Evolutionary conservation across 1,140 invertebrate species (phyloP).

Genomic region (Scaptomyza hsui): DNA sequence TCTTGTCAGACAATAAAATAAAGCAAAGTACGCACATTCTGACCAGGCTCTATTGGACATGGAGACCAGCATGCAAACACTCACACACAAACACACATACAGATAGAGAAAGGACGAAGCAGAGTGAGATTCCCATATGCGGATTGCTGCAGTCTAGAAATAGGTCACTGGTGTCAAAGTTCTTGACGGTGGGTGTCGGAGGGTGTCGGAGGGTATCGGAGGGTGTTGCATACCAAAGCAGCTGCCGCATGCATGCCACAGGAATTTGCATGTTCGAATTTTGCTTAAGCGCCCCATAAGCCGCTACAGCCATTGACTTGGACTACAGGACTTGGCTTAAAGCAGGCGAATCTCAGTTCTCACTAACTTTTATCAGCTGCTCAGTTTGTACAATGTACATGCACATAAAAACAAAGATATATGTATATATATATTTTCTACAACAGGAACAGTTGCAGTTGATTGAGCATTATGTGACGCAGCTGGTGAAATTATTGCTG

Average conservation of each 20-base stretch:
- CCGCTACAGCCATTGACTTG: constrained; percentile 42
- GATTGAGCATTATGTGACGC: constrained; percentile 15
- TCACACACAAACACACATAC: constrained; percentile 32
- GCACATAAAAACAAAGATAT: neutral
- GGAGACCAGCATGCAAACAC: constrained; percentile 13
- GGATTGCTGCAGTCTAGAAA: constrained; percentile 34
- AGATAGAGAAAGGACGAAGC: neutral
- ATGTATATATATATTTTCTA: constrained; percentile 35
- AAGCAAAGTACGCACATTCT: constrained; percentile 66
- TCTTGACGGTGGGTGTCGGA: constrained; percentile 30
- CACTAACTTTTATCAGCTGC: neutral
- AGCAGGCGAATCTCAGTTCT: constrained; percentile 13
- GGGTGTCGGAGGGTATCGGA: constrained; percentile 21
- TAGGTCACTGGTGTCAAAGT: constrained; percentile 63
- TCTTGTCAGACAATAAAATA: constrained; percentile 82
- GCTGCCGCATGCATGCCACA: constrained; percentile 47
- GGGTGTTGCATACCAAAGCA: constrained; percentile 36
- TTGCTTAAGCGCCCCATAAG: constrained; percentile 53
- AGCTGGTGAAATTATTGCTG: constrained; percentile 27
- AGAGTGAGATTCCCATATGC: constrained; percentile 1
- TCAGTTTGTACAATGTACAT: neutral
- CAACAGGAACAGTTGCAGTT: constrained; percentile 1
- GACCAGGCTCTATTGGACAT: constrained; percentile 32
- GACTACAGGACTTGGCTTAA: constrained; percentile 20
- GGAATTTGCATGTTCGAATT: constrained; percentile 74